These are phyloP conservation scores for Acinonyx jubatus DNA, from an alignment of 2,113 vertebrate genomes.

Conservation along the genomic window DNA sequence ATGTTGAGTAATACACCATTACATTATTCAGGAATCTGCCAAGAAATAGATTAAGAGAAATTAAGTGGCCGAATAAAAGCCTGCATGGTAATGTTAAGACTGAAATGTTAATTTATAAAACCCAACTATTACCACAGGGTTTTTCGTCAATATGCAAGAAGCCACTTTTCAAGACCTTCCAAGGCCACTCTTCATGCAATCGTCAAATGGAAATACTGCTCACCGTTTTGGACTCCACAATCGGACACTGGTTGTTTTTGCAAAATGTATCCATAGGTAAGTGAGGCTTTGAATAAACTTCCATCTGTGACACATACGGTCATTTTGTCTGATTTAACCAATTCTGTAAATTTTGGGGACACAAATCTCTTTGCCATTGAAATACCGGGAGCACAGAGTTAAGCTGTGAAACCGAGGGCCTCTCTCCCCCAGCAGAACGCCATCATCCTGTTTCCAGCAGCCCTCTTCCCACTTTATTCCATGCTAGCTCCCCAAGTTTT, in stretches of 20 bases:
- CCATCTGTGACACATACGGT: background rate
- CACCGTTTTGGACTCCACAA: background rate
- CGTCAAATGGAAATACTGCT: background rate
- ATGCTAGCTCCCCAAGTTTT: background rate
- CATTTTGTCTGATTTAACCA: constrained; percentile 37
- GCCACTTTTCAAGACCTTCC: background rate
- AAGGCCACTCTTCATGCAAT: background rate
- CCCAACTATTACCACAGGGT: background rate
- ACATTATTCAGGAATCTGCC: background rate
- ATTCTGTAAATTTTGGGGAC: background rate
- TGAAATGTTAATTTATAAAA: background rate
- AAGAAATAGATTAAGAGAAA: background rate
- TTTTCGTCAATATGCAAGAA: background rate
- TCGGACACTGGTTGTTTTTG: background rate
- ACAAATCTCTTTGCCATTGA: background rate
- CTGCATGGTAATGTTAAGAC: background rate
- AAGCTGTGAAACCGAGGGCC: background rate
- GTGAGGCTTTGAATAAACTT: background rate
- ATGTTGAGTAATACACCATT: background rate
- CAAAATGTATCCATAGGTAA: background rate
- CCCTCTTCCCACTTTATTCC: background rate
- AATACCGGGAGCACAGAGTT: background rate
- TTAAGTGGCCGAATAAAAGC: background rate
- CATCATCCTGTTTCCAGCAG: background rate
- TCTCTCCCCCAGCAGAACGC: background rate